Evolutionary conservation across 2,888 invertebrate genomes (phyloP).

Genomic region (Drosophila greeni): DNA sequence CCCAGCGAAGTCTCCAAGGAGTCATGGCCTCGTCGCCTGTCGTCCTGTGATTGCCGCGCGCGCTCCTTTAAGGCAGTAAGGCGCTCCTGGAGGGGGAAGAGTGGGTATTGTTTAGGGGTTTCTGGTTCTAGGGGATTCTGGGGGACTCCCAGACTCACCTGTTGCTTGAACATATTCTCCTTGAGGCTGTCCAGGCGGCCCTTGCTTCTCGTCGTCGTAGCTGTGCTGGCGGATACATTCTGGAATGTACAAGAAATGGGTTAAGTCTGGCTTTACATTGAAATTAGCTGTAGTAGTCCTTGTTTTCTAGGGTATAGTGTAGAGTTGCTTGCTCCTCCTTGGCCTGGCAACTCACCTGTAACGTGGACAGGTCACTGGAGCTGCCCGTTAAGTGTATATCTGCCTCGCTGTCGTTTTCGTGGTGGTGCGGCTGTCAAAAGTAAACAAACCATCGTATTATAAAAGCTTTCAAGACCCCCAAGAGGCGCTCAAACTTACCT

Average conservation of each 20-base stretch:
- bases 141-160: slow-evolving; percentile 33
- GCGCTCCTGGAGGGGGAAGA: slow-evolving; percentile 45
- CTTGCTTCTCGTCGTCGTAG: slow-evolving; percentile 36
- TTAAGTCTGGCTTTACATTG: too few relatives aligned
- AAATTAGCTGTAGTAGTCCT: too few relatives aligned
- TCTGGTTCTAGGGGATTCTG: background rate
- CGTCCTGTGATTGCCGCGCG: slow-evolving; percentile 49
- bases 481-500: slow-evolving; percentile 8
- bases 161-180: slow-evolving; percentile 60
- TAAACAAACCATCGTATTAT: background rate
- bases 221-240: slow-evolving; percentile 31
- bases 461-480: background rate
- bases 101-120: background rate
- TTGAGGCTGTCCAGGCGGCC: slow-evolving; percentile 56
- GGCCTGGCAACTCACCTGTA: slow-evolving; percentile 37
- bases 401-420: slow-evolving; percentile 49
- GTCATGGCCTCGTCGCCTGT: slow-evolving; percentile 34
- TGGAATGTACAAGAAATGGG: background rate
- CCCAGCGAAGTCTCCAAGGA: slow-evolving; percentile 58
- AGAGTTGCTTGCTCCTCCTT: background rate
- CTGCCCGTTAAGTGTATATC: slow-evolving; percentile 29
- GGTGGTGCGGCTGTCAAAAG: slow-evolving; percentile 30
- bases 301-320: too few relatives aligned
- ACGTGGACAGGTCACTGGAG: slow-evolving; percentile 46
- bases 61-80: slow-evolving; percentile 58